These are phyloP conservation scores for Xenops minutus DNA, from an alignment of 2,797 vertebrate species.

Conservation along the genomic window DNA sequence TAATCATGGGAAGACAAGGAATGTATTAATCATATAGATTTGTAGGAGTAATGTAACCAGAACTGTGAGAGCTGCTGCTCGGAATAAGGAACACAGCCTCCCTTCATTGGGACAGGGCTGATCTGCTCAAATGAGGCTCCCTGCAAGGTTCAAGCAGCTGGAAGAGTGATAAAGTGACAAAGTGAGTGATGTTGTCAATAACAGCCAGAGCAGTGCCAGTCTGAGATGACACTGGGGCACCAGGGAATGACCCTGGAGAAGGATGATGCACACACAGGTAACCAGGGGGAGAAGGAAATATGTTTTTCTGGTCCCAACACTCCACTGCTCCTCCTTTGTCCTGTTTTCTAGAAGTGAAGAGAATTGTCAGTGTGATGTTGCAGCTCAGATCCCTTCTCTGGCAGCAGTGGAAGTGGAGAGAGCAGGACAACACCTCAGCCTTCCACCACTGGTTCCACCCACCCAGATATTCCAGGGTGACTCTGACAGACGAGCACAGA, in stretches of 20 bases:
- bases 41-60: not conserved
- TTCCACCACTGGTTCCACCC: not conserved
- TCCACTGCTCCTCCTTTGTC: not conserved
- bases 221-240: not conserved
- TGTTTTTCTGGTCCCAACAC: not conserved
- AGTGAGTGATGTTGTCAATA: not conserved
- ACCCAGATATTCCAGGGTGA: not conserved
- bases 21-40: not conserved
- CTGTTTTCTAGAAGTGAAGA: conserved; percentile 23
- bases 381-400: not conserved
- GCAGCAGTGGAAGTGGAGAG: not conserved
- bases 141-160: not conserved
- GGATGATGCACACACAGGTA: not conserved
- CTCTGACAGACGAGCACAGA: not conserved
- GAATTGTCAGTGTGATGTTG: not conserved
- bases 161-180: not conserved
- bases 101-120: not conserved
- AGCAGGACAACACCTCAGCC: not conserved
- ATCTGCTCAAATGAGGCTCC: not conserved
- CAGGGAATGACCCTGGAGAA: fast-evolving
- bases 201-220: not conserved
- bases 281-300: not conserved
- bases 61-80: not conserved
- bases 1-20: not conserved
- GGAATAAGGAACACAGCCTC: not conserved